Base-by-base conservation (phyloP, 2,888 invertebrate genomes). In the Aplocera efformata region DNA sequence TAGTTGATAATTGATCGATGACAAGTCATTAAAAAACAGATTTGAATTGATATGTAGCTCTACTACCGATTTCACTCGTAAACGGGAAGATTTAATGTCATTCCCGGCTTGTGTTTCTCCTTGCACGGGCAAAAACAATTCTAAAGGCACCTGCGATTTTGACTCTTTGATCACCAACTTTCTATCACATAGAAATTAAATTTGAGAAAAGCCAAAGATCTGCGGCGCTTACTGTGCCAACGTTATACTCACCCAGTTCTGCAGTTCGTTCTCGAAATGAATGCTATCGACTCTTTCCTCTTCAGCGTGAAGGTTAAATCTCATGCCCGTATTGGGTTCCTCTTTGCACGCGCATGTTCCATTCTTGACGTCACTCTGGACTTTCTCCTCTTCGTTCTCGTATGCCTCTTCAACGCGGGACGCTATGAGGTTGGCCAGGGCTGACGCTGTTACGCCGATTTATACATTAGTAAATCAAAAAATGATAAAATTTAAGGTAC, bases 251-350 rank as follows among this genome's bases (percentile, higher is more conserved):
- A 96, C 92, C 67, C 89, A 89, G 75, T 96, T 96, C 63, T 96
- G 95, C 32, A 97, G 71, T 23, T 91, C 90, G 69, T 96, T 93
- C 74, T 97, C 96, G 68, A 97, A 96, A 56, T 89, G 89, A 53
- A 90, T 90, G 42, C 86, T 91, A 56, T 92, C 13, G 13, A 17
- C 13, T 5, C 13, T 17, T 5, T 17, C 13, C 13, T 17, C 13
- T 51, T 83, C 84, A 0, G 75, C 75, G 6, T 68, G 68, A 20
- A 78, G 75, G 48, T 78, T 81, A 66, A 85, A 84, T 48, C 65
- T 59, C 23, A 59, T 60, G 42, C 49, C 43, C 6, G 67, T 57
- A 30, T 57, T 61, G 21, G 31, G 26, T 21, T 64, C 66, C 20
- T 70, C 69, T 17, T 70, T 61, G 56, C 85, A 85, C 1, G 69